These are phyloP conservation scores for Orchesella cincta DNA, from an alignment of 1,140 invertebrate species.

Conservation along the genomic window DNA sequence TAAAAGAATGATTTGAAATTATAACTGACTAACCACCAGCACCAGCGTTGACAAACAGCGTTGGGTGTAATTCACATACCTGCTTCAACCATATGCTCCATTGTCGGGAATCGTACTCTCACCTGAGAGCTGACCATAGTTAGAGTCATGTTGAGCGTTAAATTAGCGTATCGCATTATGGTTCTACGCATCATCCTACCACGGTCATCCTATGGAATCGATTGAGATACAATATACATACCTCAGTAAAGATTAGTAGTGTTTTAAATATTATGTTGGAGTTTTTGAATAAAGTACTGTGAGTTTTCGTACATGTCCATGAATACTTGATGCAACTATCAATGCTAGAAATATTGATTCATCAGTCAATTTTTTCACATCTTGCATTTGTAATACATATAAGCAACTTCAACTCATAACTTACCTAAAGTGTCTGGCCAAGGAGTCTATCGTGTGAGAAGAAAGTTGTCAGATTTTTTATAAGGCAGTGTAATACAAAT, in stretches of 20 bases:
- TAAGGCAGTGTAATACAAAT: neutral
- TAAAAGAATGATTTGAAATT: constrained; percentile 45
- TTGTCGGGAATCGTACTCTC: constrained; percentile 62
- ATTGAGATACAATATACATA: neutral
- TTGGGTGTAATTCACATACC: constrained; percentile 35
- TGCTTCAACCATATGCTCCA: constrained; percentile 58
- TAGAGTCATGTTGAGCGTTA: constrained; percentile 56
- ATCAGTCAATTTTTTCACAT: too few relatives aligned
- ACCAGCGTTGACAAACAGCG: neutral
- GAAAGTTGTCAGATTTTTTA: neutral
- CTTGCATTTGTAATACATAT: too few relatives aligned
- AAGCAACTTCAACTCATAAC: too few relatives aligned
- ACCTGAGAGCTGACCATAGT: constrained; percentile 59
- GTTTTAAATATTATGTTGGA: neutral
- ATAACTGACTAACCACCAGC: neutral
- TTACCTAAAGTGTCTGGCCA: neutral
- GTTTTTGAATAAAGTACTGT: neutral
- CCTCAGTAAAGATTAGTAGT: neutral
- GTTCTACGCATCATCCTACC: constrained; percentile 59
- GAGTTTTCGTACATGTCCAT: constrained; percentile 18
- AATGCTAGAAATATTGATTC: too few relatives aligned
- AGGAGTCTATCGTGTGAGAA: neutral
- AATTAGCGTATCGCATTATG: constrained; percentile 63
- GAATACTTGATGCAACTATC: constrained; percentile 31
- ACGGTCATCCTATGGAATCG: constrained; percentile 52